Percentiles rank a stretch among this genome's conserved stretches.
Conservation (phyloP, 2,888 invertebrate species). For the Synergus itoensis region DNA sequence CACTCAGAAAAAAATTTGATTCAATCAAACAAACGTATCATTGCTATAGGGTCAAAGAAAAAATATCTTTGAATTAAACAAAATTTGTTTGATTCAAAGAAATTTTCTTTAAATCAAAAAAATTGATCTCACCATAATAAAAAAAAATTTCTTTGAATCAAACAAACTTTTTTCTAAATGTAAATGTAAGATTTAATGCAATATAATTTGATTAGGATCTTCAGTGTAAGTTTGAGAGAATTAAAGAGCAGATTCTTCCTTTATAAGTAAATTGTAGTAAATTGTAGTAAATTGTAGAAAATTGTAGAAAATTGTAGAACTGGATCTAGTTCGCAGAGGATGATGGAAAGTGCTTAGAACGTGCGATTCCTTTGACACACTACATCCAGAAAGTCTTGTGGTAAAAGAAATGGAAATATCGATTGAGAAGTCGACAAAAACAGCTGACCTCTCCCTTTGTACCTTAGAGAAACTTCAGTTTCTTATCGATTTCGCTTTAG, state of each 20-base stretch:
- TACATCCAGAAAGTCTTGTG: neutral
- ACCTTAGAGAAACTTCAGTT: slow-evolving; percentile 11
- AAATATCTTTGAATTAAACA: too few relatives aligned
- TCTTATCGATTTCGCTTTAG: slow-evolving; percentile 33
- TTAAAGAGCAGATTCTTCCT: neutral
- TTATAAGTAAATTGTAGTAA: neutral
- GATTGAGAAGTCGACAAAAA: slow-evolving; percentile 28
- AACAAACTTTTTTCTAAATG: too few relatives aligned
- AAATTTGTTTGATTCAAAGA: too few relatives aligned
- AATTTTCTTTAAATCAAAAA: too few relatives aligned
- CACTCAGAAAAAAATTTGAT: too few relatives aligned
- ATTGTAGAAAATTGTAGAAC: neutral
- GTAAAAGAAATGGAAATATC: slow-evolving; percentile 35
- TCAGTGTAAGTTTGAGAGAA: neutral
- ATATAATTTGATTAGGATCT: neutral
- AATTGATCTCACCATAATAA: too few relatives aligned
- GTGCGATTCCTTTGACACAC: slow-evolving; percentile 5
- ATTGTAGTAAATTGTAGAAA: slow-evolving; percentile 1
- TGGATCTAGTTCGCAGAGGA: neutral
- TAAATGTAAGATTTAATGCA: too few relatives aligned
- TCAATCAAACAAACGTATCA: too few relatives aligned
- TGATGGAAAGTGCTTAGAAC: slow-evolving; percentile 19
- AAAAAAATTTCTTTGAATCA: too few relatives aligned
- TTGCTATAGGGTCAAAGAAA: too few relatives aligned
- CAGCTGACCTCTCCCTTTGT: slow-evolving; percentile 33